These are phyloP conservation scores for Trachythela sp. DNA, from an alignment of 64 coral and sea anemone species.

Conservation along the genomic window DNA sequence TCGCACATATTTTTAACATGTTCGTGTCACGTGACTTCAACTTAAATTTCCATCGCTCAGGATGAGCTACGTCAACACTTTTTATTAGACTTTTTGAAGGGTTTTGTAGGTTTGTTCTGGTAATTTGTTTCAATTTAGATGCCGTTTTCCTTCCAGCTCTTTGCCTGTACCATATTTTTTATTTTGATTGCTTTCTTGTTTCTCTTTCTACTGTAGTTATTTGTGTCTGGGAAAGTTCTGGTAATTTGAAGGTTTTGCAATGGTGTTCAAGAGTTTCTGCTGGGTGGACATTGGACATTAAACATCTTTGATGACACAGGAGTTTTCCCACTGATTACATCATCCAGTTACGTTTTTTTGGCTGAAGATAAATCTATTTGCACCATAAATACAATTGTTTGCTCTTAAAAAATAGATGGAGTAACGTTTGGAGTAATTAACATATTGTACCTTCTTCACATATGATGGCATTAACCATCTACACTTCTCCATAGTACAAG, in stretches of 20 bases:
- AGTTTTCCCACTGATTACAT: conserved; percentile 37
- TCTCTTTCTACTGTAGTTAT: background rate
- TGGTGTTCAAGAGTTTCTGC: background rate
- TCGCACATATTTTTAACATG: too few species aligned
- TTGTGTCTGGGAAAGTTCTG: background rate
- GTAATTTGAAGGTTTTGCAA: conserved; percentile 8
- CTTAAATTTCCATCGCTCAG: too few species aligned
- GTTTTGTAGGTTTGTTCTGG: conserved; percentile 35
- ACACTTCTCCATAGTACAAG: conserved; percentile 50
- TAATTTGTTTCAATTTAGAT: background rate
- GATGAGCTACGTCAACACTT: too few species aligned
- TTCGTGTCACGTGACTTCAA: too few species aligned
- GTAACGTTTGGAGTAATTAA: background rate
- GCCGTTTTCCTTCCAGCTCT: background rate
- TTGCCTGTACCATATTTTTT: background rate
- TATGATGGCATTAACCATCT: conserved; percentile 59
- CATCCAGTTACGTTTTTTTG: conserved; percentile 49
- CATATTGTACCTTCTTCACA: conserved; percentile 44
- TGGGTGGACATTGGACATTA: conserved; percentile 28
- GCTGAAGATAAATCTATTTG: conserved; percentile 51
- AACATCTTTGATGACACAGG: background rate
- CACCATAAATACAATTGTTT: background rate
- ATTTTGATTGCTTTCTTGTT: conserved; percentile 16
- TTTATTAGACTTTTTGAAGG: conserved; percentile 53
- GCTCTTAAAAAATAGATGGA: background rate